Base-by-base conservation (phyloP, 2,113 vertebrate genomes). In the Corapipo altera region DNA sequence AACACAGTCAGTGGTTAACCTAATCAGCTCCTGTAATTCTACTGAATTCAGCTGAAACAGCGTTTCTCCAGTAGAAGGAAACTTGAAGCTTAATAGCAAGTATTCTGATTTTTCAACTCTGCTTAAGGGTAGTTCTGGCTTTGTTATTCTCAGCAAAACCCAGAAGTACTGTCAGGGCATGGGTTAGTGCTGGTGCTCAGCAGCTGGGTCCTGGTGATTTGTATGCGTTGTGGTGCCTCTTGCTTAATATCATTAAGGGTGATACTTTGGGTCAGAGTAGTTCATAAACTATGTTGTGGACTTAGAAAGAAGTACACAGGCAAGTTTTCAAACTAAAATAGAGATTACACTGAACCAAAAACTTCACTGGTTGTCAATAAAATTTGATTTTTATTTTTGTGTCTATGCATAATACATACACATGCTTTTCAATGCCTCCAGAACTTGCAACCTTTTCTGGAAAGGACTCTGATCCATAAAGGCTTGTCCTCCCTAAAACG, bases 31-130 rank as follows among this genome's bases (percentile, higher is more conserved):
- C 70, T 82, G 76, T 84, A 93, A 89, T 93, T 94, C 82, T 70
- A 81, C 91, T 39, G 78, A 91, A 89, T 96, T 93, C 83, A 92
- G 90, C 96, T 97, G 95, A 93, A 93, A 59, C 91, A 91, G 95
- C 76, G 0, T 76, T 97, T 92, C 46, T 92, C 15, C 33, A 54
- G 39, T 33, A 27, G 65, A 58, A 91, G 35, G 88, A 94, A 97
- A 91, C 55, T 51, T 75, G 75, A 95, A 74, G 70, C 61, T 80
- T 91, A 84, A 85, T 92, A 78, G n/a, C 65, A 86, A 61, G 65
- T 24, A 55, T 80, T 33, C 54, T 44, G 52, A 16, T 51, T 86
- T 64, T 88, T 85, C 19, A 86, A 23, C 52, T 90, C 41, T 84
- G 6, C 41, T 64, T 72, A 44, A 48, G 44, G 85, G 32, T 15